Evolutionary conservation across 2,888 invertebrate genomes (phyloP), one percentile per base, ranked within the genome.

Genomic region (Cantharis lateralis): DNA sequence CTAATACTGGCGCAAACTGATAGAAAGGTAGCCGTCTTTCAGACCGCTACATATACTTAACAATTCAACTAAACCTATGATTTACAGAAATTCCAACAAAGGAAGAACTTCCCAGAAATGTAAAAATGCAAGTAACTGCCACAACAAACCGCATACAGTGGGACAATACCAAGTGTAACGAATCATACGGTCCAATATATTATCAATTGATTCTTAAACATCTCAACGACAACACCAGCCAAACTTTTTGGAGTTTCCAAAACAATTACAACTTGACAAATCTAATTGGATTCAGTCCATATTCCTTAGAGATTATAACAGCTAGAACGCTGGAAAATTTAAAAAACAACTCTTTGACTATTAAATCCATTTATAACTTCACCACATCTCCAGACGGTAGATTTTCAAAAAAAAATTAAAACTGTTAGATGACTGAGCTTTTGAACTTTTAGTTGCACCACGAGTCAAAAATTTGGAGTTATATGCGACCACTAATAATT

Each of bases 301-400:
- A 87, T 73, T 83, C 80, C 15, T 72, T 86, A n/a, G 81, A 80
- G 13, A 83, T 87, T 80, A 82, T 61, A 78, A 81, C 71, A 16
- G 80, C 66, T 76, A 83, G 74, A 79, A 81, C 16, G 77, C 68
- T 48, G 69, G 71, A 71, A 15, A 64, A 73, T 69, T 73, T 81
- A 10, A 79, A 81, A 62, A 74, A 77, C 15, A 70, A 70, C 9
- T 32, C 70, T 9, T 28, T 72, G 75, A 83, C 32, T 28, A 78
- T 64, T 75, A 82, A 28, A 18, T 74, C 18, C 0, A 71, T 78
- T 62, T 78, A 77, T 64, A 82, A 84, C 70, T 86, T 87, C 77
- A 83, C 82, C 3, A 87, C 87, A 5, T 80, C 82, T 79, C 80
- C 87, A 28, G 86, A 85, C 79, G 82, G 87, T 86, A 82, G 81